Conservation (phyloP, 2,797 vertebrate species). For the Stomatorhinus walkeri region DNA sequence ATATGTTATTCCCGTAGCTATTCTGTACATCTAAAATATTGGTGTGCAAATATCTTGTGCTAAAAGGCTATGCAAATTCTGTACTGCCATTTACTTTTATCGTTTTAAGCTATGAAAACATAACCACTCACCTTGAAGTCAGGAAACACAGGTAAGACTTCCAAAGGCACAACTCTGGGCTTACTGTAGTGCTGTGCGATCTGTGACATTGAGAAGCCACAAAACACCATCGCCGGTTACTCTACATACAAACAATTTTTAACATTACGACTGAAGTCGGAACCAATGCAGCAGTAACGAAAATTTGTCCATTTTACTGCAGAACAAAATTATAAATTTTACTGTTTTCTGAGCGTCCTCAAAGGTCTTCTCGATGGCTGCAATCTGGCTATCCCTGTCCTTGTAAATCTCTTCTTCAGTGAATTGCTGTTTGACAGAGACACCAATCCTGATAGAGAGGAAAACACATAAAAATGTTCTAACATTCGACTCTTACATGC, state of each 20-base stretch:
- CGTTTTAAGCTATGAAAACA: not conserved
- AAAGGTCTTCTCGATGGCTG: constrained; percentile 93
- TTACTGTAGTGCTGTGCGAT: constrained; percentile 88
- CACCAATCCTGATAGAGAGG: constrained; percentile 70
- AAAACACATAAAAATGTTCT: not conserved
- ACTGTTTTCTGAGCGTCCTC: constrained; percentile 88
- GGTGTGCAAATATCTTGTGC: not conserved
- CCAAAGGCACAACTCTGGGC: constrained; percentile 84
- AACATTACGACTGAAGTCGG: not conserved
- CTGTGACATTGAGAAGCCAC: constrained; percentile 45
- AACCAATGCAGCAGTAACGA: not conserved
- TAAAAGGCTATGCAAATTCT: not conserved
- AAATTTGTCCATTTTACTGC: not conserved
- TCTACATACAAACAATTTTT: not conserved
- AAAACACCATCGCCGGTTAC: not conserved
- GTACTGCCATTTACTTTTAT: not conserved
- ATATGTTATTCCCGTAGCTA: not conserved
- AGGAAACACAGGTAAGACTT: constrained; percentile 83
- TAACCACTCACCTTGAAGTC: constrained; percentile 78
- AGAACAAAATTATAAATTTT: constrained; percentile 27
- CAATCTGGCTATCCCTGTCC: constrained; percentile 88
- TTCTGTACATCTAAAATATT: not conserved
- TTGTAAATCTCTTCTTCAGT: constrained; percentile 97
- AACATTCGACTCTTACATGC: not conserved
- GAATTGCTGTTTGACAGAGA: constrained; percentile 94